A percentile compares a stretch with the other conserved stretches of the same genome.
Evolutionary conservation across 2,113 vertebrate species (phyloP).

Genomic region (Galeopterus variegatus): DNA sequence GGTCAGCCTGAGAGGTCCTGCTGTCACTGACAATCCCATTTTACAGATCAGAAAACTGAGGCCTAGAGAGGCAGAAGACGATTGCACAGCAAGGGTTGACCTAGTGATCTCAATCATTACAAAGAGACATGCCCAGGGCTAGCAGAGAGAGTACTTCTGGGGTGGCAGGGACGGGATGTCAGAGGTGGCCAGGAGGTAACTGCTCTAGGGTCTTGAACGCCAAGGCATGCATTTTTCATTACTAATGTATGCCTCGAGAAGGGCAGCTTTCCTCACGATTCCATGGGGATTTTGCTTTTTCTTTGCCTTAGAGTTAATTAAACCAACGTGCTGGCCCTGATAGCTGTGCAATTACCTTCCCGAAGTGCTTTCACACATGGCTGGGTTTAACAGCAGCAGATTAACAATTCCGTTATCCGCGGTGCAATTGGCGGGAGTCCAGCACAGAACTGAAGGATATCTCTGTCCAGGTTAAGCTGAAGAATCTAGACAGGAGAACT

Average conservation of each 20-base stretch:
- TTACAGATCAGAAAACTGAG: constrained; percentile 20
- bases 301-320: constrained; percentile 68
- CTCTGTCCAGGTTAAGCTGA: neutral
- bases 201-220: neutral
- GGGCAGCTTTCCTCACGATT: neutral
- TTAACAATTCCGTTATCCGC: neutral
- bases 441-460: neutral
- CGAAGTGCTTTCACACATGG: neutral
- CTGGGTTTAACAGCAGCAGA: neutral
- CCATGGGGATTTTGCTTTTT: constrained; percentile 12
- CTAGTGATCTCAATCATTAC: fast-evolving
- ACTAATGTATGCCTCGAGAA: neutral
- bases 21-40: neutral
- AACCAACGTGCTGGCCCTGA: neutral
- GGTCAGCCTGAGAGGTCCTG: neutral
- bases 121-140: fast-evolving
- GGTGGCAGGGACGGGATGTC: fast-evolving
- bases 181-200: too few species aligned
- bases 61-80: neutral
- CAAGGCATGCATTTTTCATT: neutral
- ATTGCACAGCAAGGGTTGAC: fast-evolving
- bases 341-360: neutral
- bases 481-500: neutral
- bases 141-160: neutral
- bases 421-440: neutral